Evolutionary conservation across 2,797 vertebrate genomes (phyloP).

Genomic region (Microctenopoma steveboyesi): DNA sequence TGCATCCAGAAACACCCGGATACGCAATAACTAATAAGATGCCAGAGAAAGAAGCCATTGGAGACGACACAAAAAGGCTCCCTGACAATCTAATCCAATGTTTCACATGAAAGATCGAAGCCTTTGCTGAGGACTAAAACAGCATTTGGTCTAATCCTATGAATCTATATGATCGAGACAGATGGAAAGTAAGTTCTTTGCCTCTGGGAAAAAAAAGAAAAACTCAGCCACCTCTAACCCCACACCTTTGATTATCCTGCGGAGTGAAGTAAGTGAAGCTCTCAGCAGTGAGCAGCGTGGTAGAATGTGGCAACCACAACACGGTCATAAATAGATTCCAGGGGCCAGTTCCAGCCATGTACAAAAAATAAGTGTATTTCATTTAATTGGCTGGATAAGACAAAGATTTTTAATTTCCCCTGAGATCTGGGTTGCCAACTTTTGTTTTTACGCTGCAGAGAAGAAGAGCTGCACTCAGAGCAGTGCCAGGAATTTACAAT

Average conservation of each 20-base stretch:
- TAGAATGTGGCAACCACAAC: slow-evolving; percentile 50
- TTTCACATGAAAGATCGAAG: slow-evolving; percentile 75
- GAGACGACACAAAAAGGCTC: slow-evolving; percentile 53
- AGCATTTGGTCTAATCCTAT: slow-evolving; percentile 73
- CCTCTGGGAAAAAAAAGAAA: slow-evolving; percentile 27
- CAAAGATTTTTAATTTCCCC: slow-evolving; percentile 80
- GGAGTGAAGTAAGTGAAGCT: slow-evolving; percentile 23
- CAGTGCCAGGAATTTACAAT: slow-evolving; percentile 70
- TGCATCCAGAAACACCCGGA: slow-evolving; percentile 51
- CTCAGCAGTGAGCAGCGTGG: slow-evolving; percentile 15
- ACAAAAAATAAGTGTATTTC: slow-evolving; percentile 70
- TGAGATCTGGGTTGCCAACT: slow-evolving; percentile 72
- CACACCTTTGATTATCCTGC: slow-evolving; percentile 9
- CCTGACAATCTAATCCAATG: slow-evolving; percentile 74
- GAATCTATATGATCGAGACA: slow-evolving; percentile 74
- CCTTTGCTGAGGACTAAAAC: slow-evolving; percentile 59
- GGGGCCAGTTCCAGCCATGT: slow-evolving; percentile 61
- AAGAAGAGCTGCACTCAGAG: slow-evolving; percentile 59
- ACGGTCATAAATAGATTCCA: slow-evolving; percentile 66
- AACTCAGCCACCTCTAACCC: slow-evolving; percentile 24
- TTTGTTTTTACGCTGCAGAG: slow-evolving; percentile 70
- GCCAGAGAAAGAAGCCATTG: slow-evolving; percentile 44
- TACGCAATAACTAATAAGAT: slow-evolving; percentile 42
- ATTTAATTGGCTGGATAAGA: slow-evolving; percentile 80
- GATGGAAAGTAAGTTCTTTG: slow-evolving; percentile 74